phyloP scores from a whole-genome alignment of 2,113 vertebrate species.

The Pedionomus torquatus region DNA sequence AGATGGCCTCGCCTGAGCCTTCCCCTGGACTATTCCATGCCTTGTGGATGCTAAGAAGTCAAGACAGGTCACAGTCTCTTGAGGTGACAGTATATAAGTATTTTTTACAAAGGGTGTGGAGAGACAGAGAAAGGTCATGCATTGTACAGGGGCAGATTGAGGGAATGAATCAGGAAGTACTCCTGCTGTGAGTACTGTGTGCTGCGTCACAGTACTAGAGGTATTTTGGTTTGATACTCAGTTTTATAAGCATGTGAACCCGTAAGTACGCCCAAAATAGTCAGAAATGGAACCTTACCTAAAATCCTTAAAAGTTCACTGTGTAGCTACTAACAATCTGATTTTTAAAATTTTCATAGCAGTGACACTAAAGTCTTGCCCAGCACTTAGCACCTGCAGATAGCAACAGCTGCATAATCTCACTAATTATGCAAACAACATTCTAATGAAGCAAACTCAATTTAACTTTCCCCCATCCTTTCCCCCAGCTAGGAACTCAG shows the following conservation, averaged over 20 bases:
- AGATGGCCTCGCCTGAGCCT: background rate
- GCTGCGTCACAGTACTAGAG: background rate
- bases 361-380: background rate
- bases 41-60: background rate
- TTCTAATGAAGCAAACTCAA: conserved; percentile 52
- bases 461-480: conserved; percentile 24
- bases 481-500: background rate
- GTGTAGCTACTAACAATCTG: background rate
- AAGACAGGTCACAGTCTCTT: background rate
- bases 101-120: background rate
- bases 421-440: conserved; percentile 37
- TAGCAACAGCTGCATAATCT: conserved; percentile 43
- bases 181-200: background rate
- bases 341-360: background rate
- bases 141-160: background rate
- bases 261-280: background rate
- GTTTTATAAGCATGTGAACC: background rate
- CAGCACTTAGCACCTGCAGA: conserved; percentile 45
- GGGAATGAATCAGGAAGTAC: too few relatives aligned
- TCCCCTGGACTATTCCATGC: background rate
- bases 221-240: background rate
- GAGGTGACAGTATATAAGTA: background rate
- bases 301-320: background rate
- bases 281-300: background rate
- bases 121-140: background rate